A percentile compares a stretch with the other conserved stretches of the same genome.
These are phyloP conservation scores for Drosophila lini DNA, from an alignment of 1,140 invertebrate genomes.

Conservation along the genomic window DNA sequence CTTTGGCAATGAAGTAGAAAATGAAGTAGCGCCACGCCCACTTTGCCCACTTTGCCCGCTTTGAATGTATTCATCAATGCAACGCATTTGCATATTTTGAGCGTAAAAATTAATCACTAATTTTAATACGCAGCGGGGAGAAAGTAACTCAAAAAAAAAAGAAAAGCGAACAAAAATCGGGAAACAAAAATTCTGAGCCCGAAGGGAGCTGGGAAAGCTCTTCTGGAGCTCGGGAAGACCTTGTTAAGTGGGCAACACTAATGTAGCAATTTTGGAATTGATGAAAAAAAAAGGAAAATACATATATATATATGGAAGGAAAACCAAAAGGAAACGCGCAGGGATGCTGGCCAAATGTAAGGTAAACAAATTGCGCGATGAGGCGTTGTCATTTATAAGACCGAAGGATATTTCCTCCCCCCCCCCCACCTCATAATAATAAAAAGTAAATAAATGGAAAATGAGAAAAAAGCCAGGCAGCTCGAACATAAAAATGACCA, in stretches of 20 bases:
- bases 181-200: background rate
- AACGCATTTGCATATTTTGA: slow-evolving; percentile 81
- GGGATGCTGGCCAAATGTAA: slow-evolving; percentile 53
- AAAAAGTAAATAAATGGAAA: slow-evolving; percentile 83
- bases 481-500: slow-evolving; percentile 69
- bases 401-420: slow-evolving; percentile 70
- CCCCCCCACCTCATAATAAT: slow-evolving; percentile 57
- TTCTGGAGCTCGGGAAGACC: slow-evolving; percentile 45
- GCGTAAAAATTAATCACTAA: slow-evolving; percentile 84
- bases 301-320: background rate
- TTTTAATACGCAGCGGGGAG: slow-evolving; percentile 76
- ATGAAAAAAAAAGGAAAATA: slow-evolving; percentile 41
- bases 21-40: slow-evolving; percentile 77
- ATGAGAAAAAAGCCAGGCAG: slow-evolving; percentile 62
- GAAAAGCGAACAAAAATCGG: background rate
- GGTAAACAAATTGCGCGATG: slow-evolving; percentile 84
- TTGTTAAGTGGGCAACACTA: slow-evolving; percentile 84
- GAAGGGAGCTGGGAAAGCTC: slow-evolving; percentile 11
- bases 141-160: background rate
- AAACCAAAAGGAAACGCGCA: slow-evolving; percentile 2
- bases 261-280: slow-evolving; percentile 84
- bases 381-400: slow-evolving; percentile 83
- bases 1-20: slow-evolving; percentile 83
- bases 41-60: slow-evolving; percentile 3
- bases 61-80: slow-evolving; percentile 82